Evolutionary conservation across 2,113 vertebrate species (phyloP).

Genomic region (Pavo muticus): DNA sequence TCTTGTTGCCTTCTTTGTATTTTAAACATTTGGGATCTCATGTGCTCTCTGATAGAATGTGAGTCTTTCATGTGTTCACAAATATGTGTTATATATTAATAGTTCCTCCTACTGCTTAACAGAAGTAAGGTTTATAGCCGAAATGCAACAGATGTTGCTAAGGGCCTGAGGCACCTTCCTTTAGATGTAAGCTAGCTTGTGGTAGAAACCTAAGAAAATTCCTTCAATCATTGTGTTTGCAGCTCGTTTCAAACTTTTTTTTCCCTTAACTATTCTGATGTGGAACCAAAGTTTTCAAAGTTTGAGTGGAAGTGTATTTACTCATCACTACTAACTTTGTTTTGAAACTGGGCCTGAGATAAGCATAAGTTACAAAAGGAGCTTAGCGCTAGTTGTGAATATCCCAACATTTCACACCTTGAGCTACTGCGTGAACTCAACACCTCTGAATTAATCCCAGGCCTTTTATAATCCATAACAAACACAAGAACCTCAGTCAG

Average conservation of each 20-base stretch:
- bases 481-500: background rate
- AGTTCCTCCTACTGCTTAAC: background rate
- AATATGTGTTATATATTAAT: background rate
- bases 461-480: background rate
- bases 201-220: background rate
- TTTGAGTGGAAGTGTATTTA: background rate
- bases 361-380: background rate
- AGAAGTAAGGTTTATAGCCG: background rate
- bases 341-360: background rate
- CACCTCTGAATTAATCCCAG: background rate
- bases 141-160: background rate
- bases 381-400: background rate
- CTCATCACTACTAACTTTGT: background rate
- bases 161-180: background rate
- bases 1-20: background rate
- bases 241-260: background rate
- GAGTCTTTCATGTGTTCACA: background rate
- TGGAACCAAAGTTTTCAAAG: background rate
- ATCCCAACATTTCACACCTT: background rate
- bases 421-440: background rate
- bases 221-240: background rate
- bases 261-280: background rate
- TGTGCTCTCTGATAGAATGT: background rate
- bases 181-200: background rate
- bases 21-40: background rate